Conservation (phyloP, 2,797 vertebrate genomes). For the Lemur catta region DNA sequence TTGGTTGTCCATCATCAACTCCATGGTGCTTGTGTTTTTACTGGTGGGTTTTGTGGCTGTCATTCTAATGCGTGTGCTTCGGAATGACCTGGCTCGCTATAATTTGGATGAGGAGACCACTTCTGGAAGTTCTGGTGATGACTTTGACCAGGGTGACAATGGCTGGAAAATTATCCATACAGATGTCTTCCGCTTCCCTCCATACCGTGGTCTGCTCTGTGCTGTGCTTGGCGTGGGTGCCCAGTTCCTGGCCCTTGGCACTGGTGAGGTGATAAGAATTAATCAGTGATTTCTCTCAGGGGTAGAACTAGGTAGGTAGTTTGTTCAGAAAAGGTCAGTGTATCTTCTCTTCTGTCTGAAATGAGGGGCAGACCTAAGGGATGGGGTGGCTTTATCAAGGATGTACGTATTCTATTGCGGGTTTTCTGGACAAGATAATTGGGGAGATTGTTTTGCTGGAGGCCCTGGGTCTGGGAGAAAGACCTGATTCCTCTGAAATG, state of each 20-base stretch:
- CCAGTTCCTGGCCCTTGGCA: constrained; percentile 94
- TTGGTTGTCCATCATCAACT: constrained; percentile 96
- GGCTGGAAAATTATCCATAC: constrained; percentile 98
- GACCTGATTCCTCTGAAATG: constrained; percentile 13
- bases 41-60: constrained; percentile 95
- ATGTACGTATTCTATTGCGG: background rate
- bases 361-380: constrained; percentile 33
- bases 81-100: constrained; percentile 95
- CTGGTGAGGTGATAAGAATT: constrained; percentile 84
- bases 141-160: constrained; percentile 94
- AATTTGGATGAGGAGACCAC: constrained; percentile 92
- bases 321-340: constrained; percentile 26
- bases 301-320: constrained; percentile 2
- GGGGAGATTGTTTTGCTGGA: constrained; percentile 17
- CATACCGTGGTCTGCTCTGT: constrained; percentile 91
- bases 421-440: constrained; percentile 16
- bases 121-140: constrained; percentile 85
- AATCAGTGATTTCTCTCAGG: constrained; percentile 53
- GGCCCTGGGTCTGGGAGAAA: constrained; percentile 5
- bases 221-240: constrained; percentile 93
- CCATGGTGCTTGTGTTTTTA: constrained; percentile 94
- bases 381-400: background rate
- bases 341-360: constrained; percentile 24
- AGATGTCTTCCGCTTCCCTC: constrained; percentile 94
- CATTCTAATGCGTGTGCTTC: constrained; percentile 95